Base-by-base conservation (phyloP, 2,113 vertebrate genomes). In the Lota lota region DNA sequence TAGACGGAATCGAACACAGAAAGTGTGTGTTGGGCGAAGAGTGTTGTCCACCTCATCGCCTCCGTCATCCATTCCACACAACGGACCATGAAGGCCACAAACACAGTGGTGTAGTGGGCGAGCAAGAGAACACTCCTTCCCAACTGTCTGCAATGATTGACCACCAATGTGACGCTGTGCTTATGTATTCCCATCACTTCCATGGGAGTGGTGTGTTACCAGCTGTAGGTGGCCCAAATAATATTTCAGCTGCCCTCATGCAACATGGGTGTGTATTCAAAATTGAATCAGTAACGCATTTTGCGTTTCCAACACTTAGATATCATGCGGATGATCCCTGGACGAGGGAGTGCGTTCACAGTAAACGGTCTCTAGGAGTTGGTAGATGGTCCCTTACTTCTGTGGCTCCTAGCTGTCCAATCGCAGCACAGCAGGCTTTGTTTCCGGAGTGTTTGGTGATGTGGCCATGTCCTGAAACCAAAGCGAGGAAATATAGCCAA, bases 391-490 rank as follows among this genome's bases (percentile, higher is more conserved):
- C 80, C 87, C 89, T 90, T 83, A 20, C 1, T 40, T 12, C 68
- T 61, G 75, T 77, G 64, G 68, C 24, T 73, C 69, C 16, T 12
- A 1, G 7, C 22, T n/a, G 83, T 68, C 91, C 92, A 92, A 93
- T 93, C 87, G 81, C 59, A 59, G 79, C 61, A 8, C 16, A 77
- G 83, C 24, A 83, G 81, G 61, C 74, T 89, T 80, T 79, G 88
- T 85, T 93, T 93, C 92, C 92, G 90, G 91, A 87, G 61, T 87
- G 85, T 91, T 90, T 91, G 92, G 87, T 92, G 92, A 93, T 91
- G 92, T 93, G 92, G 92, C 91, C 90, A 73, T 74, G 82, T 79
- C 81, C 87, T 57, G 72, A 85, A 87, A 88, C 84, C 83, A 87
- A 80, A 78, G 83, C 83, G 79, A 88, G 79, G 84, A 85, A 79